phyloP scores from a whole-genome alignment of 2,888 invertebrate species.

The Ditula angustiorana region DNA sequence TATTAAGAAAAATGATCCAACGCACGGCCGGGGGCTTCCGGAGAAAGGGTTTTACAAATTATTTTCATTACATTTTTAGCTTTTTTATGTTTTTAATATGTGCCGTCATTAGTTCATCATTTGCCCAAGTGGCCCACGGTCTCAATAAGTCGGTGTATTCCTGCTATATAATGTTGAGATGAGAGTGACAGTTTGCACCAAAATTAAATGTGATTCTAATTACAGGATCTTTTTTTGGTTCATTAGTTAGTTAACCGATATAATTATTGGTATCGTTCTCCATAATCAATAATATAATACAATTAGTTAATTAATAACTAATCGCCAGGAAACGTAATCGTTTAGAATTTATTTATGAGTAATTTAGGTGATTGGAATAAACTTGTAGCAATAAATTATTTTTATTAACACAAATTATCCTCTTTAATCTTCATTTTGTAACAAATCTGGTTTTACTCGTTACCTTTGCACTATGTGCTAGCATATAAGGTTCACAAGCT shows the following conservation, averaged over 20 bases:
- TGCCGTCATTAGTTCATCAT: no score
- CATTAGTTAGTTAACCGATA: not conserved
- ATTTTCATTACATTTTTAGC: no score
- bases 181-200: no score
- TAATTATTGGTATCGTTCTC: not conserved
- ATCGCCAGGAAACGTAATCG: slow-evolving; percentile 17
- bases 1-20: no score
- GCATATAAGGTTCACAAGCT: not conserved
- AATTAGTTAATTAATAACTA: slow-evolving; percentile 17
- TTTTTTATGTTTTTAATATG: no score
- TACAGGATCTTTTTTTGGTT: no score
- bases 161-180: no score
- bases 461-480: slow-evolving; percentile 13
- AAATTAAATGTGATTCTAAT: no score
- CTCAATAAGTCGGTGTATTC: no score
- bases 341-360: slow-evolving; percentile 6
- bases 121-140: no score
- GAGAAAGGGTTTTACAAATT: no score
- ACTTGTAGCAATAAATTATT: slow-evolving; percentile 25
- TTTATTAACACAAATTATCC: slow-evolving; percentile 8
- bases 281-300: not conserved
- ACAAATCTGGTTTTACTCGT: slow-evolving; percentile 16
- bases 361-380: slow-evolving; percentile 17
- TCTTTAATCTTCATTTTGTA: slow-evolving; percentile 24
- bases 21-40: no score